These are phyloP conservation scores for Gymnocheta viridis DNA, from an alignment of 2,888 invertebrate species.

Conservation along the genomic window DNA sequence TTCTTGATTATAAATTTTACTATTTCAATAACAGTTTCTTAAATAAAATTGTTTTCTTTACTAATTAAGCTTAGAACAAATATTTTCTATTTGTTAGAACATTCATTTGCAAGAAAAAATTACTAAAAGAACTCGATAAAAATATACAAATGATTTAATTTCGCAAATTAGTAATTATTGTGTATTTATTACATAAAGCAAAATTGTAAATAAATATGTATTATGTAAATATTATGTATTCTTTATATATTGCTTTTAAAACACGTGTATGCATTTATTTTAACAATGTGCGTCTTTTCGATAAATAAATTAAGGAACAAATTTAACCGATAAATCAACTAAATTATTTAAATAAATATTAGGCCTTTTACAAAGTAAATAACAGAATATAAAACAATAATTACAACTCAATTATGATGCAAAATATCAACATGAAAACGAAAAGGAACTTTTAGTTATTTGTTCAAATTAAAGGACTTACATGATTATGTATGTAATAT, in stretches of 20 bases:
- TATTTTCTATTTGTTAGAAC: neutral
- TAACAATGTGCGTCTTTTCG: conserved; percentile 60
- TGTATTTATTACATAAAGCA: neutral
- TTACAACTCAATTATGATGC: conserved; percentile 9
- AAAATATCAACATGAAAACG: conserved; percentile 36
- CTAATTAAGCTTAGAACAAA: conserved; percentile 31
- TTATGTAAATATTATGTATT: neutral
- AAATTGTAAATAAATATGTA: neutral
- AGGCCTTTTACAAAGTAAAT: conserved; percentile 14
- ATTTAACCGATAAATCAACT: conserved; percentile 22
- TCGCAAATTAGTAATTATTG: neutral
- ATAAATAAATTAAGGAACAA: conserved; percentile 51
- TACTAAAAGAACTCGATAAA: neutral
- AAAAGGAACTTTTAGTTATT: conserved; percentile 41
- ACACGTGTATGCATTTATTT: conserved; percentile 32
- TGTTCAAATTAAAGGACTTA: neutral
- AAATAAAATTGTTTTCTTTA: conserved; percentile 10
- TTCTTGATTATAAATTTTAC: conserved; percentile 22
- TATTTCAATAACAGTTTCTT: conserved; percentile 26
- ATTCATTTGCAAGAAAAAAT: neutral
- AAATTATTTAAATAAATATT: neutral
- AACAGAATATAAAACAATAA: conserved; percentile 10
- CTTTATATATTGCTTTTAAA: conserved; percentile 34
- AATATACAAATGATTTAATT: neutral
- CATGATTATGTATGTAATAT: neutral